These are phyloP conservation scores for Sclerodermus sp. DNA, from an alignment of 2,888 invertebrate genomes.

Conservation along the genomic window DNA sequence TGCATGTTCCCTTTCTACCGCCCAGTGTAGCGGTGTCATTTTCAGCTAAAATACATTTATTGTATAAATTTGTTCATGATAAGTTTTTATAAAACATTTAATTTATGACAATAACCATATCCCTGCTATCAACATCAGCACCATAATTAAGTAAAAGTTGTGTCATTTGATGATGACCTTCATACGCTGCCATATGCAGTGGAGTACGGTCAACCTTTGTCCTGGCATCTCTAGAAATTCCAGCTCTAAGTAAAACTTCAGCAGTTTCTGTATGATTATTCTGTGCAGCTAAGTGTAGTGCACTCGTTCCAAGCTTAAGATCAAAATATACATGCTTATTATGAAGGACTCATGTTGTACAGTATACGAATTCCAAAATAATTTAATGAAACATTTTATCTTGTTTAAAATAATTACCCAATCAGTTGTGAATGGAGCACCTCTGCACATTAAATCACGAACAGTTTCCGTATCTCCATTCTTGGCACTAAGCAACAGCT, in stretches of 20 bases:
- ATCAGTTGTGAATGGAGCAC: slow-evolving; percentile 90
- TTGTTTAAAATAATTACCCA: slow-evolving; percentile 67
- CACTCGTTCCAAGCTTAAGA: slow-evolving; percentile 81
- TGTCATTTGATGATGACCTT: slow-evolving; percentile 78
- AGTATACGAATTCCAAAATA: background rate
- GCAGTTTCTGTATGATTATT: slow-evolving; percentile 79
- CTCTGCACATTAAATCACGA: slow-evolving; percentile 76
- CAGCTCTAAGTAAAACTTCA: slow-evolving; percentile 79
- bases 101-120: slow-evolving; percentile 65
- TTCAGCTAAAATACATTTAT: slow-evolving; percentile 63
- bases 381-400: background rate
- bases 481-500: slow-evolving; percentile 76
- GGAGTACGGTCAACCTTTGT: slow-evolving; percentile 93
- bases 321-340: background rate
- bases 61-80: slow-evolving; percentile 4
- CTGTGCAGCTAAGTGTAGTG: slow-evolving; percentile 84
- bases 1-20: slow-evolving; percentile 78
- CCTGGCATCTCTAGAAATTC: slow-evolving; percentile 83
- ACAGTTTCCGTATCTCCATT: slow-evolving; percentile 79
- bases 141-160: slow-evolving; percentile 69
- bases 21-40: slow-evolving; percentile 96
- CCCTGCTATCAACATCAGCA: slow-evolving; percentile 73
- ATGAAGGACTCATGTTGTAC: background rate
- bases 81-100: background rate
- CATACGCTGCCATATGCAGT: slow-evolving; percentile 84